A percentile compares a stretch with the other conserved stretches of the same genome.
phyloP scores from a whole-genome alignment of 2,113 vertebrate species.

The Choloepus hoffmanni region DNA sequence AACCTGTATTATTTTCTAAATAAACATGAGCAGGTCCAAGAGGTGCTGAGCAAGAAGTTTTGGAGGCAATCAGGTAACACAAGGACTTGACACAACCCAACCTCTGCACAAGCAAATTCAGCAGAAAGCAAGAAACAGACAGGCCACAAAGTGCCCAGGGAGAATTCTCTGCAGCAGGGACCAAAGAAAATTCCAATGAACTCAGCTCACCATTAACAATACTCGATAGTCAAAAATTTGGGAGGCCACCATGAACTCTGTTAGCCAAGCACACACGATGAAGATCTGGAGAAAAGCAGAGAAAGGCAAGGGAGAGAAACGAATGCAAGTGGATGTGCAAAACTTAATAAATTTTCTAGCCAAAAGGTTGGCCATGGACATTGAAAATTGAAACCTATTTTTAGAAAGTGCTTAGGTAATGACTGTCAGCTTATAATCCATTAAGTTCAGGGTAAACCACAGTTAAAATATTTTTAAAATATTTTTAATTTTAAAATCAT shows the following conservation, averaged over 20 bases:
- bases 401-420: background rate
- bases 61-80: conserved; percentile 43
- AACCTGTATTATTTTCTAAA: conserved; percentile 34
- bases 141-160: background rate
- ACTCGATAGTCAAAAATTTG: too few species aligned
- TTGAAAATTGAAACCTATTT: conserved; percentile 2
- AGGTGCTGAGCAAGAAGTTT: conserved; percentile 30
- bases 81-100: background rate
- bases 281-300: background rate
- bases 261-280: background rate
- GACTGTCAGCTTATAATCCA: background rate
- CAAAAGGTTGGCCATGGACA: background rate
- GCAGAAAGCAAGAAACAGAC: conserved; percentile 48
- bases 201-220: background rate
- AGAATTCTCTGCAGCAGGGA: background rate
- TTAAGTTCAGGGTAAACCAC: background rate
- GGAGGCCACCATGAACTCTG: background rate
- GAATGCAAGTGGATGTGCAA: background rate
- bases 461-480: background rate
- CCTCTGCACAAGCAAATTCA: conserved; percentile 1
- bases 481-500: background rate
- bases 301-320: background rate
- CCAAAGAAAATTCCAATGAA: background rate
- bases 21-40: conserved; percentile 35
- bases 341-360: background rate